Evolutionary conservation across 2,888 invertebrate species (phyloP), one percentile per base, ranked within the genome.

Genomic region (Argynnis bischoffii): DNA sequence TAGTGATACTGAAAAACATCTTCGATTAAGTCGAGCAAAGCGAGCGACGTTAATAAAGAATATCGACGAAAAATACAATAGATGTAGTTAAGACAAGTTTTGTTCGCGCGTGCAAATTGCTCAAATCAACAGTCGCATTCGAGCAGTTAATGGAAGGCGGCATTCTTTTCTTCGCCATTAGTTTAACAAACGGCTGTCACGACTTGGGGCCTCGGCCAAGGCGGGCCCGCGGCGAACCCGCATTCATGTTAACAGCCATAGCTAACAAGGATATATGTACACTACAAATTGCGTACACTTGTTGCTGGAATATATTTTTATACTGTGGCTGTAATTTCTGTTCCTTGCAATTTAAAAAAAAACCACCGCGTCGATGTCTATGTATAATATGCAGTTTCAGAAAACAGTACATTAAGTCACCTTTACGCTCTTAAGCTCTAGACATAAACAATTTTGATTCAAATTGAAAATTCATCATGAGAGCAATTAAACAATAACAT

Each of bases 111-210:
- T 85, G 87, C 86, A 89, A 90, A 90, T 89, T 84, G 85, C 75
- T 75, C 79, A 77, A 85, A 82, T 85, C 86, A 86, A 88, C 80
- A 86, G 77, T 80, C 86, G 79, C 81, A 78, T 82, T 73, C 71
- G 71, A 69, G 82, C 79, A 80, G 79, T 82, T 86, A 86, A 86
- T 87, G 79, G 83, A 81, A 78, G 81, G 81, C 77, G 80, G 85
- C 85, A 82, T 85, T 88, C 86, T 89, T 90, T 87, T 87, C 84
- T 82, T 80, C 78, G 84, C 82, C 85, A 88, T 88, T 89, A 88
- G 87, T 84, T 80, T 87, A 88, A 89, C 87, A 86, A 88, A 90
- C 86, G 81, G 80, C 78, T 82, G 89, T 90, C 90, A 90, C 90
- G 90, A 91, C 85, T 86, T 81, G 85, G 76, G 85, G 84, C 84